These are phyloP conservation scores for Athetis lepigone DNA, from an alignment of 2,888 invertebrate genomes.

Conservation along the genomic window DNA sequence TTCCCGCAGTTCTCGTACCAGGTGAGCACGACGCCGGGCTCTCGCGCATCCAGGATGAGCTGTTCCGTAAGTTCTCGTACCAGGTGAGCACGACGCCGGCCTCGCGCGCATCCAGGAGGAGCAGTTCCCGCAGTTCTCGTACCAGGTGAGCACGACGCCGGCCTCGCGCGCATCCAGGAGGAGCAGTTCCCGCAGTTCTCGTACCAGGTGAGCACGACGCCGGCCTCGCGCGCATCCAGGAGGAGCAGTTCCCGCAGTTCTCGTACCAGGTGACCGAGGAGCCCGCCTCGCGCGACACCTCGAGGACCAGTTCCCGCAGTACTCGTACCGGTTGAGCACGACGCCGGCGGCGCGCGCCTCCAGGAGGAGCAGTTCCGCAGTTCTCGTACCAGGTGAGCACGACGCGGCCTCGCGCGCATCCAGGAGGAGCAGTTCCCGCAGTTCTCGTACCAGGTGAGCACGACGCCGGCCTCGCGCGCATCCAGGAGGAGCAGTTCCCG, in stretches of 20 bases:
- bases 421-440: constrained; percentile 95
- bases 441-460: constrained; percentile 98
- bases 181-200: constrained; percentile 96
- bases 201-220: constrained; percentile 96
- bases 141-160: constrained; percentile 94
- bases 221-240: constrained; percentile 92
- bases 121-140: constrained; percentile 97
- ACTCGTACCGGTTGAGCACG: constrained; percentile 97
- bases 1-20: constrained; percentile 98
- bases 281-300: constrained; percentile 99
- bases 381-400: constrained; percentile 97
- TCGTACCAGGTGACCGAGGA: constrained; percentile 98
- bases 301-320: constrained; percentile 99
- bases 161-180: constrained; percentile 92
- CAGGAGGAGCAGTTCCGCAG: constrained; percentile 97
- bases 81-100: constrained; percentile 91
- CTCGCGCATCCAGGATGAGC: constrained; percentile 93
- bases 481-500: constrained; percentile 95
- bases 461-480: constrained; percentile 90
- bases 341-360: constrained; percentile 90
- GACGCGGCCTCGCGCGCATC: constrained; percentile 91
- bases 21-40: constrained; percentile 93
- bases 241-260: constrained; percentile 97
- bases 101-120: constrained; percentile 93
- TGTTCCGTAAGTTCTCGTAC: constrained; percentile 96